Base-by-base conservation (phyloP, 1,140 invertebrate genomes). In the Magallana ariakensis region DNA sequence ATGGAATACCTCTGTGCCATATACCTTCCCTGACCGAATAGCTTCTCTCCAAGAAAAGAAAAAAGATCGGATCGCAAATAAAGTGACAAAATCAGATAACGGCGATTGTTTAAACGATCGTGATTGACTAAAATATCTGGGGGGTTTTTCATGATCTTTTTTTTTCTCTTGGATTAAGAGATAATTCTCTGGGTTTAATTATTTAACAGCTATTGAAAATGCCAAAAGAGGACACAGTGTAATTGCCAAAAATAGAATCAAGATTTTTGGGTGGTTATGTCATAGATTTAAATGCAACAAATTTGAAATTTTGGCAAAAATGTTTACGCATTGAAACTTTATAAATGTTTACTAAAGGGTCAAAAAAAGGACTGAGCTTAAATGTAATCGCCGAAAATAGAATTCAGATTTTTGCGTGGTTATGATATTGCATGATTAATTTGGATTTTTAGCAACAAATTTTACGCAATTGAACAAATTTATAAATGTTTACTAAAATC, bases 21-120 rank as follows among this genome's bases (percentile, higher is more conserved):
- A 70, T 22, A 70, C 66, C 33, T 33, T 33, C 66, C 33, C 66
- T 70, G 66, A 70, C 66, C 66, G 66, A 70, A 70, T 70, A 70
- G 22, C 22, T 70, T 26, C 66, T 3, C 66, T 70, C 22, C 66
- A 70, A 70, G 66, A 70, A 70, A 33, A 33, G 33, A 33, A 33
- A 33, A 13, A 26, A 70, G 66, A 70, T 70, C 26, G 22, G 9
- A 22, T 70, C 66, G 58, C 58, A 26, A 66, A 66, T 66, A 19
- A 66, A 66, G 66, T 70, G 66, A 70, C 66, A 70, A 26, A 33
- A 70, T 70, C 66, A 33, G 66, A 70, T 70, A 33, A 33, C 13
- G 5, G 33, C 11, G 66, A 70, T 70, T 70, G 6, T 22, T 70
- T 70, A 70, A 22, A 70, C 66, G 66, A 26, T 70, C 33, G 4